Base-by-base conservation (phyloP, 1,140 invertebrate genomes). In the Hermatobates lingyangjiaoensis region DNA sequence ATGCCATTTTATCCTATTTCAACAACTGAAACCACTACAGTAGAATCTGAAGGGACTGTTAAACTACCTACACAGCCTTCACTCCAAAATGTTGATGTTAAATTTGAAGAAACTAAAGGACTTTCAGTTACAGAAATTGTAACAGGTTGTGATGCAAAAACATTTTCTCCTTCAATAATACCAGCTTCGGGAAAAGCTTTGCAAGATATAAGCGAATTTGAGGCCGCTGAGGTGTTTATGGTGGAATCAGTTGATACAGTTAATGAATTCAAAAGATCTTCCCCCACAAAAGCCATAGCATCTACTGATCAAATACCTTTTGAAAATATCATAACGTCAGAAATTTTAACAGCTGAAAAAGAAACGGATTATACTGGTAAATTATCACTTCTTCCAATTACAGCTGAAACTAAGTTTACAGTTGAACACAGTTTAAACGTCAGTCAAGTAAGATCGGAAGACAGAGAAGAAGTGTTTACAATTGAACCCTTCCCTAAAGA, bases 221-320 rank as follows among this genome's bases (percentile, higher is more conserved):
- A 60, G 40, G 67, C 75, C 24, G 73, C 74, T 3, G 64, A 70
- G 0, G 71, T 68, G 54, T 68, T 67, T 42, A 68, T 57, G 10
- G 27, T 57, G 20, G 27, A 52, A 18, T 26, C 58, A 45, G 56
- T 38, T 44, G 54, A 50, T 54, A 54, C 42, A 24, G 50, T 27
- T 14, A 50, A 45, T 28, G 53, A 53, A 39, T 25, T 4, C 2
- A 25, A 45, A 18, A 51, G 27, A 42, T 45, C 44, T 14, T 47
- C 26, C 34, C 57, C 51, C 28, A 40, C n/a, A 14, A 50, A 30
- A 44, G 55, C 40, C 14, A 18, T 46, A 23, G 54, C 57, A 42
- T 55, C 23, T 20, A 2, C 46, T 38, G 55, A 59, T 42, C 47
- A 56, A 45, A 27, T 57, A 25, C 55, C 56, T 24, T 55, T 47